Evolutionary conservation across 2,797 vertebrate genomes (phyloP), one percentile per base, ranked within the genome.

Genomic region (Enteromius anoplus): DNA sequence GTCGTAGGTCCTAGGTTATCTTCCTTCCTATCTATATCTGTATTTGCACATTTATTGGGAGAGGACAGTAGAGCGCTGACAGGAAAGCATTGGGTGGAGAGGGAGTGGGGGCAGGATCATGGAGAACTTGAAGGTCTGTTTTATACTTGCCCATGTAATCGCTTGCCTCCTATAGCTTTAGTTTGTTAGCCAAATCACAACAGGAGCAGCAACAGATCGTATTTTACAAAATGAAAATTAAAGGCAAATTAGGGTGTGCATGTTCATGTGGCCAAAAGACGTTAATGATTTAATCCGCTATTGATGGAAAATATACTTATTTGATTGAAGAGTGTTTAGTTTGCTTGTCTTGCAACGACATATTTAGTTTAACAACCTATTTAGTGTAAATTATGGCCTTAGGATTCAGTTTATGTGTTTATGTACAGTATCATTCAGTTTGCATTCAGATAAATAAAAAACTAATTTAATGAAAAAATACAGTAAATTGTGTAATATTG

Each of bases 151-250:
- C 62, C 15, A 32, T 64, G 2, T 64, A 64, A 64, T 17, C 19
- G 29, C 62, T 64, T 64, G 62, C 29, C 15, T 64, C 15, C 29
- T 7, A 32, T 17, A 64, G 62, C 62, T 19, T 64, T 64, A 17
- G 14, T 79, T 79, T 79, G 21, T 69, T 40, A 55, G 32, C 64
- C 47, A 69, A 79, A 69, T 55, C 51, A 71, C 64, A 42, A 19
- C 15, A 15, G 19, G 32, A 80, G 29, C 65, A 58, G 29, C 65
- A 58, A 23, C 62, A 34, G 29, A 66, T 21, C 2, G 40, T 26
- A 71, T 45, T 53, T 70, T 45, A n/a, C 47, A 42, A 9, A 37
- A 51, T 58, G n/a, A 71, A 60, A 70, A 29, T 32, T 0, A 32
- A 55, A 45, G n/a, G 10, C 32, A 55, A 1, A 69, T 37, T 37